phyloP scores from a whole-genome alignment of 2,797 vertebrate genomes.

The Eremophila alpestris region DNA sequence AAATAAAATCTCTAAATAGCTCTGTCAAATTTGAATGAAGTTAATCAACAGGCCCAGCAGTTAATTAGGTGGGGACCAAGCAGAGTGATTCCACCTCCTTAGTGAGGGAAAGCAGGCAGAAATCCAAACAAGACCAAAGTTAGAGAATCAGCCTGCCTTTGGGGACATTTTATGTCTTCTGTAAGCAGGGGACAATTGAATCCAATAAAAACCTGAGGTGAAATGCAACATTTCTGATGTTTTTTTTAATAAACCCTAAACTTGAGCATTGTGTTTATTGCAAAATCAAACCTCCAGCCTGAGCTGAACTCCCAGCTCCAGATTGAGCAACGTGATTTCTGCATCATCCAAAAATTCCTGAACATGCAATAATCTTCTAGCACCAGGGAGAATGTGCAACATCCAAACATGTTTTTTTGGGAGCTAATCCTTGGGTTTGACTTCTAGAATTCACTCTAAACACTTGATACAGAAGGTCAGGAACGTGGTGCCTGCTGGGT shows the following conservation, averaged over 20 bases:
- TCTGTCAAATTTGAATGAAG: neutral
- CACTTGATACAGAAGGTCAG: neutral
- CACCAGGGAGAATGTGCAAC: neutral
- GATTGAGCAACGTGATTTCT: neutral
- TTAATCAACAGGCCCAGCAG: neutral
- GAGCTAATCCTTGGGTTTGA: constrained; percentile 8
- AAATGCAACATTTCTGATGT: neutral
- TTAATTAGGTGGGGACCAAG: neutral
- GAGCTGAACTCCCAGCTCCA: neutral
- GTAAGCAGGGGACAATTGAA: neutral
- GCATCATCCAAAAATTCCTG: neutral
- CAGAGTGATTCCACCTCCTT: neutral
- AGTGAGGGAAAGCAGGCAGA: neutral
- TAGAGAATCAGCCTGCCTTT: neutral
- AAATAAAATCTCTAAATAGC: neutral
- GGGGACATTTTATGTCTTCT: neutral
- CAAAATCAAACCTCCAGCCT: neutral
- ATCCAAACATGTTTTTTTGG: neutral
- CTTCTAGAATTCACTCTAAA: neutral
- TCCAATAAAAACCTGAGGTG: neutral
- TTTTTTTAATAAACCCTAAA: neutral
- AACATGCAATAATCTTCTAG: neutral
- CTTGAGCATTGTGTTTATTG: neutral
- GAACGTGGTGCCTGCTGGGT: neutral
- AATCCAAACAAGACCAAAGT: neutral